phyloP scores from a whole-genome alignment of 1,140 invertebrate species.

The Melitaea cinxia region DNA sequence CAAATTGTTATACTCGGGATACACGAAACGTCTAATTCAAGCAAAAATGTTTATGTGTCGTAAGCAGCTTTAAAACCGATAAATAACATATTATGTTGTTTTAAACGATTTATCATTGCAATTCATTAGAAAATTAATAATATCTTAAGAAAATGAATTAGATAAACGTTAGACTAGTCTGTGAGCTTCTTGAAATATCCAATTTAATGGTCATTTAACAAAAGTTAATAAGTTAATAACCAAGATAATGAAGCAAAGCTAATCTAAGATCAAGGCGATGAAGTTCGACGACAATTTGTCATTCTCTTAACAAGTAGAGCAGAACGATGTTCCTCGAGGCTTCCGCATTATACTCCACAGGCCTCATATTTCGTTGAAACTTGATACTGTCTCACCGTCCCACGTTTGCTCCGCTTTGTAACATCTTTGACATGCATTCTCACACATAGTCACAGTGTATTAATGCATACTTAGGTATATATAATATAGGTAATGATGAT shows the following conservation, averaged over 20 bases:
- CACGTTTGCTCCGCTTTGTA: constrained; percentile 33
- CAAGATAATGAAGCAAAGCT: constrained; percentile 25
- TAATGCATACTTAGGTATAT: neutral
- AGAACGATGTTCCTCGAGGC: constrained; percentile 39
- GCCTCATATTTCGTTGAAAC: constrained; percentile 62
- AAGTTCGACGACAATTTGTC: constrained; percentile 27
- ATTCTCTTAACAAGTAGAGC: constrained; percentile 52
- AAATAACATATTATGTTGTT: too few species aligned
- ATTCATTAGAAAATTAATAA: too few species aligned
- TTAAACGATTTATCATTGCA: too few species aligned
- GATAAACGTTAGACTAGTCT: too few species aligned
- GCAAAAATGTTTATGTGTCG: too few species aligned
- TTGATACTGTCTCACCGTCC: constrained; percentile 44
- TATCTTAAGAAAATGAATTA: too few species aligned
- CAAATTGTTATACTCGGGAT: too few species aligned
- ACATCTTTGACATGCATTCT: neutral
- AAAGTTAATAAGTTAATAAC: constrained; percentile 16
- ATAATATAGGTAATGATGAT: too few species aligned
- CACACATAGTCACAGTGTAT: neutral
- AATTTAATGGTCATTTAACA: neutral
- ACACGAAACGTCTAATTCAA: too few species aligned
- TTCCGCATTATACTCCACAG: constrained; percentile 53
- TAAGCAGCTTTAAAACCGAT: too few species aligned
- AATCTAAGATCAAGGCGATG: constrained; percentile 31
- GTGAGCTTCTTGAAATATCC: too few species aligned